Evolutionary conservation across 1,140 invertebrate species (phyloP), one percentile per base, ranked within the genome.

Genomic region (Drosophila lowei): DNA sequence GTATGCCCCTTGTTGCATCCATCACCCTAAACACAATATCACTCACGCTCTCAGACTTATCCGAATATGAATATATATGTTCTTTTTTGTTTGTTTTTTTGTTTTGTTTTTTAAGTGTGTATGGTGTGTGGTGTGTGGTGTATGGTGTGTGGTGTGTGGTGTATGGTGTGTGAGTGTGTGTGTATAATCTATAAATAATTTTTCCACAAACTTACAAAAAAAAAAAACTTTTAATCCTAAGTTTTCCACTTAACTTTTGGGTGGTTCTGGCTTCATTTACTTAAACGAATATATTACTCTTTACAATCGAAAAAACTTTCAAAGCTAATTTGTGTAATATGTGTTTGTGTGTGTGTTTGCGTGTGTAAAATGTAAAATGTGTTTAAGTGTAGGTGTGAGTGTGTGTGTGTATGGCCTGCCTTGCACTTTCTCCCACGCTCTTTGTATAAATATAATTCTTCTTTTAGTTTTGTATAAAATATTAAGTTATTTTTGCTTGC

Each of bases 21-120:
- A 89, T 84, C 89, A 90, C 77, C 83, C 89, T 90, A 90, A 90
- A 90, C 89, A 90, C 89, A 90, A 79, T 91, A 91, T 91, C 90
- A 91, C 90, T 91, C 89, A 81, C 90, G 77, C 90, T 71, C 78
- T 91, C 90, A 91, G 90, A 91, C 90, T 91, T 91, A 90, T 90
- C 86, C 83, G 90, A 90, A 90, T 89, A 88, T 90, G 71, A 70
- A 67, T 60, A 75, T 78, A 66, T 70, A 74, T 83, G 50, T 38
- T 38, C 11, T 38, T 11, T 38, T 38, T 13, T 38, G 3, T 38
- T 13, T 53, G 2, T 66, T 38, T 11, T 34, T 11, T 53, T 2
- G 58, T 48, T 50, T 38, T 65, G 16, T 66, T 49, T 66, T 44
- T 67, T 50, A 48, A 46, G 8, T 61, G 23, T 61, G 18, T 18